Conservation (phyloP, 2,797 vertebrate genomes). For the Arnoldichthys spilopterus region DNA sequence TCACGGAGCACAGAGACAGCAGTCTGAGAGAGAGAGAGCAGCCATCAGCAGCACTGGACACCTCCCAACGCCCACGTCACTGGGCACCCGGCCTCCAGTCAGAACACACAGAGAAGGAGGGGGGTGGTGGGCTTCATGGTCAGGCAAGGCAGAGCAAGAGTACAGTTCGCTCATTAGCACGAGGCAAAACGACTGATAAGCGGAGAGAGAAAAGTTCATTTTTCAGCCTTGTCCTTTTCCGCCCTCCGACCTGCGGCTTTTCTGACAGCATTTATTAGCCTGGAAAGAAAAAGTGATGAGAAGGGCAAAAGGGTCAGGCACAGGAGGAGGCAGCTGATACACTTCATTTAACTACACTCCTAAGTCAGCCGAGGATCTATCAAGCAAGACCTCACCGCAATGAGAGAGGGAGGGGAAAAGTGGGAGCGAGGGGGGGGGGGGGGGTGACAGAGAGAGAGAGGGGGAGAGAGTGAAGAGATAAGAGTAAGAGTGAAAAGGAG, state of each 20-base stretch:
- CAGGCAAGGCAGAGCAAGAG: constrained; percentile 8
- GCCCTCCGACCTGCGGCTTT: constrained; percentile 44
- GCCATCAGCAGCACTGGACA: constrained; percentile 24
- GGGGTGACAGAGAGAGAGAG: no score
- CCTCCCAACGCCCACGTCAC: constrained; percentile 4
- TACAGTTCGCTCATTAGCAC: constrained; percentile 40
- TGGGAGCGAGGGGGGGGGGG: neutral
- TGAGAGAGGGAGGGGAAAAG: constrained; percentile 35
- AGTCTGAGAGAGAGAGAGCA: constrained; percentile 13
- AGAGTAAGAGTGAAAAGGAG: no score
- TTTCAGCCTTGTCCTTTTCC: constrained; percentile 54
- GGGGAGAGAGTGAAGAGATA: no score
- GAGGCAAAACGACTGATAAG: constrained; percentile 39
- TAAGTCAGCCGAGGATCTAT: constrained; percentile 48
- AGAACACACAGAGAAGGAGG: neutral
- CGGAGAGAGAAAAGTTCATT: constrained; percentile 50
- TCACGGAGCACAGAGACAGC: constrained; percentile 44
- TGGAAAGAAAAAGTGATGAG: constrained; percentile 60
- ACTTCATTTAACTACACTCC: constrained; percentile 63
- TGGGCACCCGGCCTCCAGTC: constrained; percentile 1
- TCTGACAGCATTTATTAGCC: constrained; percentile 61
- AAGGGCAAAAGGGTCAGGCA: constrained; percentile 60
- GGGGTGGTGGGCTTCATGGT: neutral
- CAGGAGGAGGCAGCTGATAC: constrained; percentile 57
- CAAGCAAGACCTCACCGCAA: constrained; percentile 50